Conservation (phyloP, 2,797 vertebrate species). For the Liparis tanakae region DNA sequence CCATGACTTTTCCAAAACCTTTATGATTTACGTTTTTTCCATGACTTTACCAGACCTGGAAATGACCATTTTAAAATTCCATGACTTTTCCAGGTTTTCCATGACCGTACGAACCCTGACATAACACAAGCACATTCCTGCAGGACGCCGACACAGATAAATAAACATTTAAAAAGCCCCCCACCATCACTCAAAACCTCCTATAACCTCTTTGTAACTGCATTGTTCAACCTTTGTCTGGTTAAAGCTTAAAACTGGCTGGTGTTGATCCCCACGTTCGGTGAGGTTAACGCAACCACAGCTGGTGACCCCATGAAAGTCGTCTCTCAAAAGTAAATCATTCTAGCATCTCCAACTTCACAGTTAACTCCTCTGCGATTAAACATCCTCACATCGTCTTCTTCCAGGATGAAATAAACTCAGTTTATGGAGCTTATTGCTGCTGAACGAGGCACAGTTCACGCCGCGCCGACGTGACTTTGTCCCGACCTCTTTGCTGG, state of each 20-base stretch:
- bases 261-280: not conserved
- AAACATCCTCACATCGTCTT: fast-evolving
- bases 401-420: not conserved
- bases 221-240: not conserved
- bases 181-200: not conserved
- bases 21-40: too few species aligned
- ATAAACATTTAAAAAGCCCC: not conserved
- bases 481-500: conserved; percentile 28
- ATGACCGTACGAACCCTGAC: too few species aligned
- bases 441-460: conserved; percentile 7
- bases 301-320: not conserved
- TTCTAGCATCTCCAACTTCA: not conserved
- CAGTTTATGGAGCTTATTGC: not conserved
- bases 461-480: conserved; percentile 7
- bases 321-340: not conserved
- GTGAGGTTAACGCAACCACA: too few species aligned
- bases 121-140: not conserved
- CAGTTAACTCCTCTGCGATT: not conserved
- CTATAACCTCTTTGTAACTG: not conserved
- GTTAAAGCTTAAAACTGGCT: not conserved
- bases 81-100: too few species aligned
- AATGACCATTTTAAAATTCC: too few species aligned
- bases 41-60: too few species aligned
- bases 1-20: too few species aligned
- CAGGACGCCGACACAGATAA: not conserved